These are phyloP conservation scores for Zaprionus ghesquierei DNA, from an alignment of 1,140 invertebrate genomes.

Conservation along the genomic window DNA sequence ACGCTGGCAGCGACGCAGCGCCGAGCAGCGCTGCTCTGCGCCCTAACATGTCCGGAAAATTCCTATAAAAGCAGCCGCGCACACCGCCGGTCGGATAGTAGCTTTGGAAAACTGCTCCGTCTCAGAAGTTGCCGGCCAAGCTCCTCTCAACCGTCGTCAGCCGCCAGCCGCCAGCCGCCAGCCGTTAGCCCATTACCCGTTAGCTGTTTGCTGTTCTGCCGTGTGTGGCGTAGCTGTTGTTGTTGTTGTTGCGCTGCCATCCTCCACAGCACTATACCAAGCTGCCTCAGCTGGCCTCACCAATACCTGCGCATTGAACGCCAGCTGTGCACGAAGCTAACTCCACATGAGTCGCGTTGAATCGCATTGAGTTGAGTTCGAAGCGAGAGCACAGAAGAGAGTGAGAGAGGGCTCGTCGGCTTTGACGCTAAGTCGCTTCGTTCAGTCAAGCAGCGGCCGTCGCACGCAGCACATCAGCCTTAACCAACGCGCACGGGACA, in stretches of 20 bases:
- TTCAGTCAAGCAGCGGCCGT: constrained; percentile 52
- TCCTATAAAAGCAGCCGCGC: constrained; percentile 65
- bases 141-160: constrained; percentile 32
- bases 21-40: constrained; percentile 39
- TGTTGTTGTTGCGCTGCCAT: neutral
- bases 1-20: constrained; percentile 33
- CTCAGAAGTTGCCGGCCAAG: constrained; percentile 66
- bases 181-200: constrained; percentile 27
- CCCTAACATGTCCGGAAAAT: constrained; percentile 52
- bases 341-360: neutral
- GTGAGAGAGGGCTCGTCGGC: constrained; percentile 6
- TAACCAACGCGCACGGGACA: constrained; percentile 31
- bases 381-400: constrained; percentile 4
- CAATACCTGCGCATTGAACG: constrained; percentile 1
- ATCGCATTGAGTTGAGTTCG: constrained; percentile 1
- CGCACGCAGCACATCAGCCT: constrained; percentile 55
- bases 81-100: constrained; percentile 72
- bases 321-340: constrained; percentile 1
- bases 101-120: constrained; percentile 77
- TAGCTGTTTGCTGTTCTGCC: neutral
- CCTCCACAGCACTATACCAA: constrained; percentile 23
- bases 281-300: constrained; percentile 31
- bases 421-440: neutral
- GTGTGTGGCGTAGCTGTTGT: constrained; percentile 21
- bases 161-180: constrained; percentile 33